Base-by-base conservation (phyloP, 2,888 invertebrate genomes). In the Acleris literana region DNA sequence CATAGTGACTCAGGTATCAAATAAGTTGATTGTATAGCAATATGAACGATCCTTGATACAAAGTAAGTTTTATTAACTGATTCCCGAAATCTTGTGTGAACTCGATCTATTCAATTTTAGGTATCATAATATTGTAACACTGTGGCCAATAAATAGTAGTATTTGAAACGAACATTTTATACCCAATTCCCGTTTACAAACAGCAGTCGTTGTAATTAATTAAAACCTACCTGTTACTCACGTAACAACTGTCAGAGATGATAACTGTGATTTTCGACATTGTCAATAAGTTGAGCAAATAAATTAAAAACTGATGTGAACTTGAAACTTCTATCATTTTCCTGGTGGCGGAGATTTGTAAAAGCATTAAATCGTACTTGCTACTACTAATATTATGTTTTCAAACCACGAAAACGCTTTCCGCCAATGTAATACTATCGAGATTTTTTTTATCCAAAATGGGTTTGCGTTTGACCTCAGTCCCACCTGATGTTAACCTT, bases 201-300 rank as follows among this genome's bases (percentile, higher is more conserved):
- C 86, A 82, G 80, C 80, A 86, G 90, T 87, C 87, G 80, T 81
- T 79, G 77, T 87, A 88, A 33, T 33, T 90, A 88, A 87, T 65
- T 61, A 54, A 63, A 67, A 39, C 39, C 87, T 78, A 86, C 86
- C 84, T 88, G 81, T 89, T 89, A 90, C 89, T 88, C 88, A 90
- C 88, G 83, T 83, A 85, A 82, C 84, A 88, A 87, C 83, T 90
- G 91, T 92, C 91, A 90, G 91, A 88, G 88, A 77, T 79, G 78
- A 86, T 87, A 92, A 92, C 92, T 92, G 92, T 92, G 92, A 92
- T 92, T 92, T 90, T 92, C 92, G 87, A 92, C 92, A 92, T 92
- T 92, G 92, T 91, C 92, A 90, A 87, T 92, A 92, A 92, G 91
- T 92, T 92, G 92, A 92, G 91, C 88, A 90, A 92, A 90, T 92